These are phyloP conservation scores for Penaeus chinensis DNA, from an alignment of 1,140 invertebrate genomes.

Conservation along the genomic window DNA sequence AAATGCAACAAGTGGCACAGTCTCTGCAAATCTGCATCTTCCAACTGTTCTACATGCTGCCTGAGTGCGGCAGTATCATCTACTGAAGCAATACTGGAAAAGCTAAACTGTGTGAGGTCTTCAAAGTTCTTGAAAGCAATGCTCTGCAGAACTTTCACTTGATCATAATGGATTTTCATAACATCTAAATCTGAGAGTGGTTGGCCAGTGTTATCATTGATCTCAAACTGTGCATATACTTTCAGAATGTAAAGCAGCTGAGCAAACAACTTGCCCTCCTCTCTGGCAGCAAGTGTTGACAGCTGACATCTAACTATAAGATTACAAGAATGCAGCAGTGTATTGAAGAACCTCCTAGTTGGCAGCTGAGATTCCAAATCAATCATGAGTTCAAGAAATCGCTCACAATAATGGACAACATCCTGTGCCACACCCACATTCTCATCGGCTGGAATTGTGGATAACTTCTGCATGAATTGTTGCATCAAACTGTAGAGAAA, in stretches of 20 bases:
- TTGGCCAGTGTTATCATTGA: conserved; percentile 95
- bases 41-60: conserved; percentile 86
- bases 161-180: conserved; percentile 90
- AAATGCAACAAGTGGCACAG: conserved; percentile 89
- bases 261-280: conserved; percentile 91
- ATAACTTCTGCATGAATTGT: conserved; percentile 88
- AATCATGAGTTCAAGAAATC: conserved; percentile 95
- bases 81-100: conserved; percentile 94
- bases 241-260: conserved; percentile 95
- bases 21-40: conserved; percentile 81
- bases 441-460: conserved; percentile 78
- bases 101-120: conserved; percentile 85
- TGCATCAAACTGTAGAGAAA: conserved; percentile 91
- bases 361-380: conserved; percentile 95
- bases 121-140: conserved; percentile 93
- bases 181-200: conserved; percentile 94
- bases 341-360: conserved; percentile 96
- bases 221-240: conserved; percentile 97
- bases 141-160: conserved; percentile 89
- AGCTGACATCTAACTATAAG: conserved; percentile 90
- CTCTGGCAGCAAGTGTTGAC: conserved; percentile 78
- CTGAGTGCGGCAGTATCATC: conserved; percentile 87
- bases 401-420: conserved; percentile 73
- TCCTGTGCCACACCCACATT: conserved; percentile 35
- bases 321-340: conserved; percentile 94